A percentile compares a stretch with the other conserved stretches of the same genome.
Evolutionary conservation across 1,140 invertebrate genomes (phyloP).

Genomic region (Neodiprion pinetum): DNA sequence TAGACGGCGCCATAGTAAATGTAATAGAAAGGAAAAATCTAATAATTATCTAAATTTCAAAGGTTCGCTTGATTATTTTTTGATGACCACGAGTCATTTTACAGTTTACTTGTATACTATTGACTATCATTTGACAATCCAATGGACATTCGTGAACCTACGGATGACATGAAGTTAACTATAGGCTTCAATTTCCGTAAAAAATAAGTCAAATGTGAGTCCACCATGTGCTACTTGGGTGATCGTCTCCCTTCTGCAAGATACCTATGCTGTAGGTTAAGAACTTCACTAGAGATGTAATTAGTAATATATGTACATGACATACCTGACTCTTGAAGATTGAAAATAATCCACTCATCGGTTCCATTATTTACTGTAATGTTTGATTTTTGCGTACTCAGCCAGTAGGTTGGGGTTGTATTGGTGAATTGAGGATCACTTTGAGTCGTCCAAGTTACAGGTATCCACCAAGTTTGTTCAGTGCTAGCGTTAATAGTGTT

Average conservation of each 20-base stretch:
- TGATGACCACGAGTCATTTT: too few relatives aligned
- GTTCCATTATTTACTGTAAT: slow-evolving; percentile 17
- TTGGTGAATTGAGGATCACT: slow-evolving; percentile 45
- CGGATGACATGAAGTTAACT: slow-evolving; percentile 30
- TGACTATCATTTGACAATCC: too few relatives aligned
- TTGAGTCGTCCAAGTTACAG: slow-evolving; percentile 64
- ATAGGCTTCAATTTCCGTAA: slow-evolving; percentile 44
- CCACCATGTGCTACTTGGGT: slow-evolving; percentile 31
- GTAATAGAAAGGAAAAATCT: too few relatives aligned
- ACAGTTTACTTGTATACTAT: too few relatives aligned
- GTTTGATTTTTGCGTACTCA: slow-evolving; percentile 34
- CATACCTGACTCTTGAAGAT: slow-evolving; percentile 60
- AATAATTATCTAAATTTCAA: too few relatives aligned
- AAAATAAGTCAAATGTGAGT: slow-evolving; percentile 23
- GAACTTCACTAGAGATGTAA: slow-evolving; percentile 24
- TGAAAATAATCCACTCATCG: slow-evolving; percentile 61
- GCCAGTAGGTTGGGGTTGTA: slow-evolving; percentile 45
- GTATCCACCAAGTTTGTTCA: slow-evolving; percentile 62
- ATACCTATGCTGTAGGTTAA: slow-evolving; percentile 39
- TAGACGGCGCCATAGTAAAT: too few relatives aligned
- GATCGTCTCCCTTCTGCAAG: slow-evolving; percentile 46
- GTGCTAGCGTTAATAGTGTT: slow-evolving; percentile 37
- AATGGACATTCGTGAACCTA: too few relatives aligned
- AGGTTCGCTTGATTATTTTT: too few relatives aligned
- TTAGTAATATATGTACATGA: slow-evolving; percentile 4